Base-by-base conservation (phyloP, 2,888 invertebrate species). In the Drosophila macrothrix region DNA sequence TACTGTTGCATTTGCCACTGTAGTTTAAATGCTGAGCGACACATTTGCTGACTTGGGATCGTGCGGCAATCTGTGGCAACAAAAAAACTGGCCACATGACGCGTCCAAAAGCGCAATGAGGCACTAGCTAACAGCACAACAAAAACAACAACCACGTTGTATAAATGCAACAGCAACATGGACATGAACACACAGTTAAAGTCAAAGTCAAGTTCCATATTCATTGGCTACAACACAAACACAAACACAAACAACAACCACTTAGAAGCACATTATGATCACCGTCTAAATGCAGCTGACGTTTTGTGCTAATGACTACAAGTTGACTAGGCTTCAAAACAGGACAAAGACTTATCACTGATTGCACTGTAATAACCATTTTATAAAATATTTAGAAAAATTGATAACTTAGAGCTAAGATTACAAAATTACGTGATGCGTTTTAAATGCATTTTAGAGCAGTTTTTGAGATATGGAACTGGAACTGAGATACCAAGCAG, bases 141-240 rank as follows among this genome's bases (percentile, higher is more conserved):
- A 58, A 22, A 28, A 55, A 55, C 55, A 37, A 6, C 70, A 73
- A 72, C 65, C 54, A 52, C 39, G 62, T 64, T 46, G 54, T 59
- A 46, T 60, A 50, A 76, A 66, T 60, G 64, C 65, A 59, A 54
- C 39, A 43, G 73, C 74, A 73, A 73, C 70, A 80, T 70, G 78
- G 76, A 84, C 84, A 85, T 88, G 81, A 62, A 62, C 90, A 82
- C 72, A 52, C 72, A 69, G 68, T 50, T 80, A 86, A 83, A 87
- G 87, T 84, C 88, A 90, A 91, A 88, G 91, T 83, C 91, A 90
- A 92, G 91, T 91, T 91, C 92, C 92, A 92, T 92, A 92, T 92
- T 91, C 90, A 92, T 91, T 92, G 90, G 87, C 84, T 79, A 69
- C 76, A 81, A 76, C 64, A 78, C 66, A 55, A 19, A 78, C 66